Percentiles rank a stretch among this genome's conserved stretches.
These are phyloP conservation scores for Trachelus tabidus DNA, from an alignment of 2,888 invertebrate genomes.

Conservation along the genomic window DNA sequence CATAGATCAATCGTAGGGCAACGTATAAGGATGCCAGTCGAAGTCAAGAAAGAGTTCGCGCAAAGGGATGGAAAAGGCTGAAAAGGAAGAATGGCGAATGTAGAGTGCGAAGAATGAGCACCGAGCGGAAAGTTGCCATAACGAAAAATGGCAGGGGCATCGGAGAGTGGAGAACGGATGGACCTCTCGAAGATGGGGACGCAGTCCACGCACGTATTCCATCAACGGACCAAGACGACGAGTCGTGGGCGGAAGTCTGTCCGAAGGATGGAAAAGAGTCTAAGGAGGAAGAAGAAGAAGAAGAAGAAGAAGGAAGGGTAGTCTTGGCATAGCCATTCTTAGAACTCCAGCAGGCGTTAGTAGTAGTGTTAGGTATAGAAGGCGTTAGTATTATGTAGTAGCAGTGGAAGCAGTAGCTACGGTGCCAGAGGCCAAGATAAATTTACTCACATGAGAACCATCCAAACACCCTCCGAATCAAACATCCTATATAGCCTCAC, in stretches of 20 bases:
- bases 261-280: slow-evolving; percentile 8
- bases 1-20: background rate
- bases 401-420: background rate
- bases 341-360: background rate
- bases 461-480: slow-evolving; percentile 25
- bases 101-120: background rate
- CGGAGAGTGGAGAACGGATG: slow-evolving; percentile 9
- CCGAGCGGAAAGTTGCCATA: slow-evolving; percentile 6
- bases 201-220: slow-evolving; percentile 57
- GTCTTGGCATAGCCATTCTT: background rate
- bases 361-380: background rate
- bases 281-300: background rate
- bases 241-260: slow-evolving; percentile 13
- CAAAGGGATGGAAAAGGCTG: background rate
- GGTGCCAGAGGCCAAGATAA: slow-evolving; percentile 40
- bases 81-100: background rate
- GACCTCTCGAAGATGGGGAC: slow-evolving; percentile 13
- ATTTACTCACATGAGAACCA: slow-evolving; percentile 39
- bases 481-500: slow-evolving; percentile 12
- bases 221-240: slow-evolving; percentile 12
- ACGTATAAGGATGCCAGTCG: background rate
- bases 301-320: background rate
- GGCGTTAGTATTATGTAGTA: background rate
- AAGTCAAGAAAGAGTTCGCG: background rate
- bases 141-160: slow-evolving; percentile 17